A percentile compares a stretch with the other conserved stretches of the same genome.
Conservation (phyloP, 2,888 invertebrate species). For the Drosophila greeni region DNA sequence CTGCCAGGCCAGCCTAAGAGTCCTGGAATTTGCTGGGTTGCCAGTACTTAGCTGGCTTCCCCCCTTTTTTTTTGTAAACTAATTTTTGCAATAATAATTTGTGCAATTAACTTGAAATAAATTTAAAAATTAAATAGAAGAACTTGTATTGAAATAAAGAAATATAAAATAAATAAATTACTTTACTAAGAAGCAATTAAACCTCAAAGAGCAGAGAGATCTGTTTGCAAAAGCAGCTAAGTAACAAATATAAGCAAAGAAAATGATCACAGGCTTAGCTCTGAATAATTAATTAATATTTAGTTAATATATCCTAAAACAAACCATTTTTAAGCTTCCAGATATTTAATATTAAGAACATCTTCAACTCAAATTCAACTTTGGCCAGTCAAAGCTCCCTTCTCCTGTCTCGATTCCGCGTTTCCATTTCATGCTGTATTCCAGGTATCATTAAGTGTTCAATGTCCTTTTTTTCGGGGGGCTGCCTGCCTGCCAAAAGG, state of each 20-base stretch:
- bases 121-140: neutral
- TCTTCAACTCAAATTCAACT: neutral
- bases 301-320: neutral
- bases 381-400: neutral
- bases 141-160: neutral
- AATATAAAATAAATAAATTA: neutral
- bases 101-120: neutral
- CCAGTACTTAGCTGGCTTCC: neutral
- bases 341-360: neutral
- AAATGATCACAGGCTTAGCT: too few species aligned
- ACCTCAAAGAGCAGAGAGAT: too few species aligned
- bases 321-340: neutral
- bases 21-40: neutral
- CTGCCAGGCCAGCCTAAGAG: neutral
- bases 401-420: slow-evolving; percentile 2
- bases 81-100: neutral
- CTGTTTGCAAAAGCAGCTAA: too few species aligned
- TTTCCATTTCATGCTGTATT: slow-evolving; percentile 4
- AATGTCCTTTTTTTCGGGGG: slow-evolving; percentile 12
- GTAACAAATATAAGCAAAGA: too few species aligned
- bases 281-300: too few species aligned
- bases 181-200: too few species aligned
- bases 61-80: slow-evolving; percentile 8
- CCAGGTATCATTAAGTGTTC: slow-evolving; percentile 36
- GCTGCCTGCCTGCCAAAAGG: too few species aligned